These are phyloP conservation scores for Hyla sarda DNA, from an alignment of 2,113 vertebrate species.

Conservation along the genomic window DNA sequence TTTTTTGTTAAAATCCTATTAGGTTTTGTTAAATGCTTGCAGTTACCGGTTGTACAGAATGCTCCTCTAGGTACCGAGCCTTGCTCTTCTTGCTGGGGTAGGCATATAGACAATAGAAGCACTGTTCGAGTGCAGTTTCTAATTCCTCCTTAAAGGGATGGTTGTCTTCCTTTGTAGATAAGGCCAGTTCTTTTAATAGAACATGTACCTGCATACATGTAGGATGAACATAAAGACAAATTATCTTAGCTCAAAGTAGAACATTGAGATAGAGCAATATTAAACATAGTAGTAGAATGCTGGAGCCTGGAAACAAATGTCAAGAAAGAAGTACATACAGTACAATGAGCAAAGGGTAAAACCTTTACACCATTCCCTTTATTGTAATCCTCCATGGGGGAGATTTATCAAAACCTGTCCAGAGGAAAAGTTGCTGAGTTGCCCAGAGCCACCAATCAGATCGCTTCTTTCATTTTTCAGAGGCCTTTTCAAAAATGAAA, in stretches of 20 bases:
- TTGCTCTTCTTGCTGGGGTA: constrained; percentile 99
- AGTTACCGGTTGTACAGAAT: constrained; percentile 90
- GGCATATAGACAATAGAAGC: constrained; percentile 92
- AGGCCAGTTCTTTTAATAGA: constrained; percentile 86
- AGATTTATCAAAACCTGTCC: too few relatives aligned
- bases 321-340: not conserved
- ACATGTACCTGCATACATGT: constrained; percentile 80
- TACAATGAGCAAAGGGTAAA: not conserved
- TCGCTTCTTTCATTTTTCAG: too few relatives aligned
- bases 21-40: not conserved
- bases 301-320: not conserved
- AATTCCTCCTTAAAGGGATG: constrained; percentile 95
- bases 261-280: not conserved
- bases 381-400: not conserved
- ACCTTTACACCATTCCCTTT: not conserved
- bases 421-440: too few relatives aligned
- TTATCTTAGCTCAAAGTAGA: not conserved
- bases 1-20: not conserved
- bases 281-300: too few relatives aligned
- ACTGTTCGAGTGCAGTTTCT: constrained; percentile 95
- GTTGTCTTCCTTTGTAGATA: constrained; percentile 75
- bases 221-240: not conserved
- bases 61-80: constrained; percentile 94
- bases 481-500: too few relatives aligned
- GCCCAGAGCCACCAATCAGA: too few relatives aligned